These are phyloP conservation scores for Gila robusta DNA, from an alignment of 2,797 vertebrate genomes.

Conservation along the genomic window DNA sequence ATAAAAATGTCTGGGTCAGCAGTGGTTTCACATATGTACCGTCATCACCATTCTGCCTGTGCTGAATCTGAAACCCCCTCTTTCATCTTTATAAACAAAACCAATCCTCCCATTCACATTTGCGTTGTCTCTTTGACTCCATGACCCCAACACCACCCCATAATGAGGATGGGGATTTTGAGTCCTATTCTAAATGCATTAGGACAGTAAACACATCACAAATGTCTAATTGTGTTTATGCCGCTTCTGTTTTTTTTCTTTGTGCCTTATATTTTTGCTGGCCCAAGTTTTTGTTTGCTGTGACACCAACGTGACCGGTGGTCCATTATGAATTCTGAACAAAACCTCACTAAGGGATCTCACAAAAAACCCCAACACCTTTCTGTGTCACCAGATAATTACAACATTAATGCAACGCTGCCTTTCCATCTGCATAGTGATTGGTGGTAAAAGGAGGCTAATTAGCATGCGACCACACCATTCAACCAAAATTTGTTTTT, in stretches of 20 bases:
- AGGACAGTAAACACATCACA: slow-evolving; percentile 47
- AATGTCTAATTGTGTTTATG: slow-evolving; percentile 37
- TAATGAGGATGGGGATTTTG: slow-evolving; percentile 51
- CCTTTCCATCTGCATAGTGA: slow-evolving; percentile 72
- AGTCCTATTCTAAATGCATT: slow-evolving; percentile 56
- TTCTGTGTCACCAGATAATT: slow-evolving; percentile 73
- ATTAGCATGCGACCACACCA: slow-evolving; percentile 71
- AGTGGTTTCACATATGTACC: slow-evolving; percentile 49
- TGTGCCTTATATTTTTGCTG: background rate
- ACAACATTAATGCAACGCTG: slow-evolving; percentile 72
- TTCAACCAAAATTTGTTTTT: slow-evolving; percentile 61
- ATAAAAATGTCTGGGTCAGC: slow-evolving; percentile 56
- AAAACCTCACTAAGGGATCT: slow-evolving; percentile 57
- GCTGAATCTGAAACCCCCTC: slow-evolving; percentile 31
- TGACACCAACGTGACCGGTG: slow-evolving; percentile 58
- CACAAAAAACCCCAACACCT: slow-evolving; percentile 66
- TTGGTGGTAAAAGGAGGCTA: slow-evolving; percentile 61
- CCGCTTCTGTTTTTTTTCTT: background rate
- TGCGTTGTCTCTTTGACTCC: slow-evolving; percentile 58
- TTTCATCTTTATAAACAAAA: slow-evolving; percentile 52
- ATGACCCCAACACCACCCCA: slow-evolving; percentile 26
- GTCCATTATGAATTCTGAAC: slow-evolving; percentile 72
- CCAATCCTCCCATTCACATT: slow-evolving; percentile 35
- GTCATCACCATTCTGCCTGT: slow-evolving; percentile 41
- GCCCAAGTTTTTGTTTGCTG: slow-evolving; percentile 46